A percentile compares a stretch with the other conserved stretches of the same genome.
These are phyloP conservation scores for Lepidonotus clava DNA, from an alignment of 2,888 invertebrate species.

Conservation along the genomic window DNA sequence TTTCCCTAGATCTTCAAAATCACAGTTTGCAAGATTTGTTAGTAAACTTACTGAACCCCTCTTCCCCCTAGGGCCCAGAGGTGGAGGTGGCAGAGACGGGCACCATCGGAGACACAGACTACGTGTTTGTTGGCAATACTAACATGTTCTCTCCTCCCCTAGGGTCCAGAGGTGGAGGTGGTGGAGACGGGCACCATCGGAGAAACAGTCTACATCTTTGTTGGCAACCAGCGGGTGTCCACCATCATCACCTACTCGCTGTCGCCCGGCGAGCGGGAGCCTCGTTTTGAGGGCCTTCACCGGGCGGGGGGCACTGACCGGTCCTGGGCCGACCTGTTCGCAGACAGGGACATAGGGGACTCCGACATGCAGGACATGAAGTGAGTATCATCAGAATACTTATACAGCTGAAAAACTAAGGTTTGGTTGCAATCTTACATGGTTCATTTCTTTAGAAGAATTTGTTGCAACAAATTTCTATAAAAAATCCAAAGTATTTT, in stretches of 20 bases:
- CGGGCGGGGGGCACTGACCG: slow-evolving; percentile 30
- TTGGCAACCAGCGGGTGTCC: slow-evolving; percentile 55
- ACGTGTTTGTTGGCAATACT: slow-evolving; percentile 57
- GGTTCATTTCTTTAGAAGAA: too few relatives aligned
- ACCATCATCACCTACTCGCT: slow-evolving; percentile 52
- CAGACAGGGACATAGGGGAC: slow-evolving; percentile 45
- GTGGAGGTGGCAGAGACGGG: slow-evolving; percentile 52
- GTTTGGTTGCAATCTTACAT: too few relatives aligned
- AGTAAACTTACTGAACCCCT: too few relatives aligned
- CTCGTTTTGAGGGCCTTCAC: slow-evolving; percentile 42
- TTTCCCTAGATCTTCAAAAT: too few relatives aligned
- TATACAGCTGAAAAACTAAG: too few relatives aligned
- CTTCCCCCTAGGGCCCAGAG: slow-evolving; percentile 55
- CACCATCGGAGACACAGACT: slow-evolving; percentile 15
- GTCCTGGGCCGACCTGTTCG: slow-evolving; percentile 38
- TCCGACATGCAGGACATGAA: slow-evolving; percentile 55
- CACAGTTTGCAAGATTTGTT: too few relatives aligned
- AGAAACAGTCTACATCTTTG: slow-evolving; percentile 46
- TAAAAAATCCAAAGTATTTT: too few relatives aligned
- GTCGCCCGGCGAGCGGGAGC: neutral
- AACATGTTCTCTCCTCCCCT: too few relatives aligned
- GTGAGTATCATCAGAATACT: too few relatives aligned
- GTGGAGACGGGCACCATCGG: slow-evolving; percentile 45
- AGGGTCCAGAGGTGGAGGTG: slow-evolving; percentile 56
- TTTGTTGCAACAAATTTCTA: too few relatives aligned